A percentile compares a stretch with the other conserved stretches of the same genome.
Conservation (phyloP, 2,888 invertebrate genomes). For the Parthenolecanium corni region DNA sequence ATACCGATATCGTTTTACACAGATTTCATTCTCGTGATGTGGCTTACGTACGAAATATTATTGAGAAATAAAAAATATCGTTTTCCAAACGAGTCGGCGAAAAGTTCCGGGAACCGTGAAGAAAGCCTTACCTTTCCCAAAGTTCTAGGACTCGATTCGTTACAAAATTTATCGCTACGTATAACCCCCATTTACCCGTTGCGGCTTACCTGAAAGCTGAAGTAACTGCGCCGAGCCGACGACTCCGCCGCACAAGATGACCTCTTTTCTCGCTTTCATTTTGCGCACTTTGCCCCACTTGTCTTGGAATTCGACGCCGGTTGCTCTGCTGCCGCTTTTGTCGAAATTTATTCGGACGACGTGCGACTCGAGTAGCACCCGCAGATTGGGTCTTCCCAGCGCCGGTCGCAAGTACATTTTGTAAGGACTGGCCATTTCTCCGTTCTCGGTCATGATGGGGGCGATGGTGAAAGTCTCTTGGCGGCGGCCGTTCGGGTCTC, state of each 20-base stretch:
- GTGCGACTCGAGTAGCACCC: constrained; percentile 41
- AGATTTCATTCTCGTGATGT: too few relatives aligned
- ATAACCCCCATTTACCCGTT: too few relatives aligned
- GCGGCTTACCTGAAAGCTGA: constrained; percentile 44
- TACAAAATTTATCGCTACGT: too few relatives aligned
- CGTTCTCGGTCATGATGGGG: constrained; percentile 35
- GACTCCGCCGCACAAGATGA: constrained; percentile 54
- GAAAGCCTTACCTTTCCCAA: too few relatives aligned
- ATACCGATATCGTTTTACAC: too few relatives aligned
- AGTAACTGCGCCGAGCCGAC: constrained; percentile 56
- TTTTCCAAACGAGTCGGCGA: too few relatives aligned
- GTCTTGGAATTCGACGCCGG: constrained; percentile 61
- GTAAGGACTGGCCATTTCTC: constrained; percentile 40
- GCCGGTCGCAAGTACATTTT: constrained; percentile 43
- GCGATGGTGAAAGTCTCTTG: constrained; percentile 34
- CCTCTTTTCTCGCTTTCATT: constrained; percentile 51
- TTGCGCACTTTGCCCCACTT: constrained; percentile 33
- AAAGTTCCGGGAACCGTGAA: too few relatives aligned
- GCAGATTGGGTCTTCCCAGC: constrained; percentile 36
- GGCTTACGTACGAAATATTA: too few relatives aligned
- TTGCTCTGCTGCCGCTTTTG: constrained; percentile 47
- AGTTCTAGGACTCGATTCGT: too few relatives aligned
- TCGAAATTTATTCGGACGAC: constrained; percentile 46
- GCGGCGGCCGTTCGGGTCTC: constrained; percentile 38
- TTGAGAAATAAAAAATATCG: too few relatives aligned